Base-by-base conservation (phyloP, 1,140 invertebrate genomes). In the Trachymyrmex septentrionalis region DNA sequence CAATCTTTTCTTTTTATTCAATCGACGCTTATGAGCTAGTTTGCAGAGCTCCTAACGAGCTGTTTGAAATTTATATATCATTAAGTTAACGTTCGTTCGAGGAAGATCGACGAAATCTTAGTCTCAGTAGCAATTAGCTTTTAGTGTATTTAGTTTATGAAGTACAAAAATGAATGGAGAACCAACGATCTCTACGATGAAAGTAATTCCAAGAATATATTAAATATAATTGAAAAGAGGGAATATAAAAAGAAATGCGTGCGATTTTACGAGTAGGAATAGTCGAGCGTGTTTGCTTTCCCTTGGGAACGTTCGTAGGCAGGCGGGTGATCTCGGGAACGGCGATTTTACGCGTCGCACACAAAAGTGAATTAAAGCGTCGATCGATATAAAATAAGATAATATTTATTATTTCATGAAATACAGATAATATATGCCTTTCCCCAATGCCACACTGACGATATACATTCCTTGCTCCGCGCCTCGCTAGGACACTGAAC, bases 381-480 rank as follows among this genome's bases (percentile, higher is more conserved):
- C 44, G 64, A 53, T 86, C 87, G 69, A 91, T 91, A 90, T 91
- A 90, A 91, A 90, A 91, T 90, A 91, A 90, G 89, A 91, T 90
- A 88, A 88, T 88, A 90, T 91, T 91, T 90, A 91, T 91, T 91
- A 91, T 88, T 88, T 90, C 87, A 85, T 55, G 87, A 88, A 87
- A 91, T 91, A 90, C 86, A 91, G 66, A 86, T 88, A 88, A 81
- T 91, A 80, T 90, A 90, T 82, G 86, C 87, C 86, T 88, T 80
- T 80, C 64, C 89, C 24, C 55, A 80, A 75, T 84, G 77, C 57
- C 76, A 76, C 76, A 76, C 75, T 87, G 89, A 89, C 75, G 85
- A 73, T 73, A 75, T 84, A 69, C 38, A 75, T 21, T 84, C 24
- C 80, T 73, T 59, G 77, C 85, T 72, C 86, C 73, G 48, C 80